Base-by-base conservation (phyloP, 2,888 invertebrate genomes). In the Latheticus oryzae region DNA sequence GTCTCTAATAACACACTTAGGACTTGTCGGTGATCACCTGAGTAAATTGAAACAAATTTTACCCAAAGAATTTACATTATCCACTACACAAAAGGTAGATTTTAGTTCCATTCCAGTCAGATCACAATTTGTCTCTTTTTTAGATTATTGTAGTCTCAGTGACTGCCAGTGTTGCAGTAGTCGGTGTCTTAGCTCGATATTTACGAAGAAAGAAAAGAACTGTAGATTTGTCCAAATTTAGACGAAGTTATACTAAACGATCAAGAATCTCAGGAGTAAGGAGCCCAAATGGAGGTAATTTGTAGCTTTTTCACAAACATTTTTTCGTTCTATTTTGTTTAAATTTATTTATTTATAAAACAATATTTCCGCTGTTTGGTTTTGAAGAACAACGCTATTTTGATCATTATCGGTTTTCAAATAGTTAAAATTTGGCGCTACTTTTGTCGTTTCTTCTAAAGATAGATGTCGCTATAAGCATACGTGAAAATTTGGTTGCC, bases 141-240 rank as follows among this genome's bases (percentile, higher is more conserved):
- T 71, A 90, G 89, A 84, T 90, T 55, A 83, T 89, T 53, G 79
- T 90, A 70, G 83, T 90, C 73, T 88, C 90, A 62, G 82, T 91
- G 62, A 86, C 90, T 40, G 85, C 91, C 24, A 91, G 95, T 71
- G 87, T 93, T 11, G 85, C 91, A 4, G 81, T 95, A n/a, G 84
- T 95, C 28, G 91, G 92, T 24, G 85, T 93, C 5, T 78, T 95
- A 17, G 92, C 95, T 28, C 85, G 89, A 66, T 92, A 90, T 77
- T 80, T 93, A 67, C 86, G 90, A 37, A 83, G 93, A 50, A 82
- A 88, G 55, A 84, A 88, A 72, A 85, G 85, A 7, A 83, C 84
- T 59, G 84, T 87, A 45, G 85, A 86, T 28, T 78, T 84, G 1
- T 74, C 80, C 24, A 85, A 86, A 68, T 81, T 83, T 4, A 81